Conservation (phyloP, 2,888 invertebrate genomes). For the Eupithecia inturbata region DNA sequence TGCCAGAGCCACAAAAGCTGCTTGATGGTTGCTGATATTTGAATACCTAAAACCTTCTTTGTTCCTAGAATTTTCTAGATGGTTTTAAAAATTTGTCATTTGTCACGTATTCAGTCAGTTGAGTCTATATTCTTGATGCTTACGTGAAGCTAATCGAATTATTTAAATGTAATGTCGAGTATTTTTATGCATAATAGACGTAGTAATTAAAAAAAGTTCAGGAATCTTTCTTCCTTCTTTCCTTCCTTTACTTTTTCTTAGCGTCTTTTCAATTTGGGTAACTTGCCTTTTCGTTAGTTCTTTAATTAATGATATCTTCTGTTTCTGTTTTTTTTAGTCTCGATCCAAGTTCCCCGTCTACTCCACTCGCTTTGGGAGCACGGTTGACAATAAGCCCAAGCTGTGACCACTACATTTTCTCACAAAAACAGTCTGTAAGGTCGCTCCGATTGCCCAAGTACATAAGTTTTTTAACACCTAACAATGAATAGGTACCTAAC, state of each 20-base stretch:
- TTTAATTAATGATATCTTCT: neutral
- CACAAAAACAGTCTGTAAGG: slow-evolving; percentile 43
- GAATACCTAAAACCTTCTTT: neutral
- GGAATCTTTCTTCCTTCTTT: too few species aligned
- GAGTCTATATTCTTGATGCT: neutral
- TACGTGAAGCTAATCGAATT: neutral
- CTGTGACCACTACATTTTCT: slow-evolving; percentile 33
- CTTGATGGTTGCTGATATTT: neutral
- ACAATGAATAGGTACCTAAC: slow-evolving; percentile 12
- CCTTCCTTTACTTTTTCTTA: too few species aligned
- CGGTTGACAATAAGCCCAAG: slow-evolving; percentile 25
- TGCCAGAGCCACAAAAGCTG: neutral
- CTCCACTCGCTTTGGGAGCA: slow-evolving; percentile 7
- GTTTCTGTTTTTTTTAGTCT: neutral
- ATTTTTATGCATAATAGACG: too few species aligned
- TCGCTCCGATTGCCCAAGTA: slow-evolving; percentile 46
- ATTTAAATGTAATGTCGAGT: too few species aligned
- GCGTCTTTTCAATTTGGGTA: too few species aligned
- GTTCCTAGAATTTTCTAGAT: neutral
- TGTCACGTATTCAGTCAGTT: neutral
- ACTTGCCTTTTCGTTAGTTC: too few species aligned
- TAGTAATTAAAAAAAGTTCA: too few species aligned
- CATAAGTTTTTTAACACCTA: slow-evolving; percentile 39
- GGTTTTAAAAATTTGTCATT: neutral
- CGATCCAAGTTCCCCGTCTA: neutral